phyloP scores from a whole-genome alignment of 1,140 invertebrate species.

The Zaprionus nigranus region DNA sequence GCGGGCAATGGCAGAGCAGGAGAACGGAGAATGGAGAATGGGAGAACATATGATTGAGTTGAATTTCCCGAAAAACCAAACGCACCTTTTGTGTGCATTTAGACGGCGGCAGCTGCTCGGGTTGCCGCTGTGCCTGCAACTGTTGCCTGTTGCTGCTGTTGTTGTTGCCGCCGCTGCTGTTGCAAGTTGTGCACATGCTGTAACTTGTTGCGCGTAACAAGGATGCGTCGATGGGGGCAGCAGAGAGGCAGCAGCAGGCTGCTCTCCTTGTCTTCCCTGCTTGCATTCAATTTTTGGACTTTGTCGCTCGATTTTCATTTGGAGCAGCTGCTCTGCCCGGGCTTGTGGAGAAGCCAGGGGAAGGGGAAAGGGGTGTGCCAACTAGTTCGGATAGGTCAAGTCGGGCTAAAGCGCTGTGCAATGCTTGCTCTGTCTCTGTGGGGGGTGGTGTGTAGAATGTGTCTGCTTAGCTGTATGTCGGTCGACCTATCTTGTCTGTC shows the following conservation, averaged over 20 bases:
- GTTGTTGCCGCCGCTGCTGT: neutral
- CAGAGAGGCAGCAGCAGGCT: neutral
- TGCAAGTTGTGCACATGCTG: conserved; percentile 32
- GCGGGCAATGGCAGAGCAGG: neutral
- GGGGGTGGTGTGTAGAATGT: neutral
- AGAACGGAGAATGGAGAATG: neutral
- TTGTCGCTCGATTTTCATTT: conserved; percentile 56
- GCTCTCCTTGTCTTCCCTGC: neutral
- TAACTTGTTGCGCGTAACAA: conserved; percentile 26
- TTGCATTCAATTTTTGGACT: conserved; percentile 55
- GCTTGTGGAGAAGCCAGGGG: neutral
- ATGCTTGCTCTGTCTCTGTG: no score
- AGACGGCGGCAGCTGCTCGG: conserved; percentile 42
- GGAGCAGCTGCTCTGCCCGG: conserved; percentile 9
- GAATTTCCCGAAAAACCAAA: conserved; percentile 54
- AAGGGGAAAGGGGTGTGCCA: neutral
- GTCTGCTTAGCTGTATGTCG: neutral
- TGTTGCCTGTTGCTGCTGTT: conserved; percentile 29
- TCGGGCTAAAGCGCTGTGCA: no score
- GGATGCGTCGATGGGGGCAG: conserved; percentile 24
- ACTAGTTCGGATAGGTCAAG: conserved; percentile 5
- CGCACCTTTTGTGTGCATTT: conserved; percentile 68
- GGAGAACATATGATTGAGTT: conserved; percentile 73
- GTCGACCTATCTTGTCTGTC: neutral
- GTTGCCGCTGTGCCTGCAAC: conserved; percentile 8